These are phyloP conservation scores for Scaptomyza montana DNA, from an alignment of 1,140 invertebrate species.

Conservation along the genomic window DNA sequence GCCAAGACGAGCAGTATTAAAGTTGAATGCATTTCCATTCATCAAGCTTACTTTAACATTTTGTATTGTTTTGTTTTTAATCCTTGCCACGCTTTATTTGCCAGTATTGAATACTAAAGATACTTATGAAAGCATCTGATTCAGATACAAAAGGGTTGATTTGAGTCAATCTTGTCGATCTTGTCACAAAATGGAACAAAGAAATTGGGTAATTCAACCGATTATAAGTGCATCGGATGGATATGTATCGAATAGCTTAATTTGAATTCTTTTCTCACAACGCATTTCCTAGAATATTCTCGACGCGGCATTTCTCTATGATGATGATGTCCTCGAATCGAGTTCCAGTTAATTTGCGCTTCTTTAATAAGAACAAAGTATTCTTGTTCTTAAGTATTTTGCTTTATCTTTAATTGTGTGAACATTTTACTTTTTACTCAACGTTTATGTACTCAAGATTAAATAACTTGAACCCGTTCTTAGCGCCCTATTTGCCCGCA, in stretches of 20 bases:
- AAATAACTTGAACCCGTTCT: constrained; percentile 37
- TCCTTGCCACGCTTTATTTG: too few relatives aligned
- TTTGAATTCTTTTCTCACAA: background rate
- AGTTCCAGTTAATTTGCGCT: constrained; percentile 10
- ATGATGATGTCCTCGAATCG: background rate
- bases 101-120: too few relatives aligned
- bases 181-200: too few relatives aligned
- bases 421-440: constrained; percentile 7
- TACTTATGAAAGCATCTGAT: too few relatives aligned
- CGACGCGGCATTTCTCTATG: background rate
- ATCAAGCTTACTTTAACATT: background rate
- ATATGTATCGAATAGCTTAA: too few relatives aligned
- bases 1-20: background rate
- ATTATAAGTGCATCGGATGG: too few relatives aligned
- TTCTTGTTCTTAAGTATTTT: constrained; percentile 29
- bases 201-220: too few relatives aligned
- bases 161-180: too few relatives aligned
- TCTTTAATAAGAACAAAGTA: constrained; percentile 25
- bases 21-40: too few relatives aligned
- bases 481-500: constrained; percentile 15
- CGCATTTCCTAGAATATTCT: background rate
- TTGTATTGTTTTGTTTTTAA: background rate
- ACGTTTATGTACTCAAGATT: constrained; percentile 22
- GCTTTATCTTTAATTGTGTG: constrained; percentile 21
- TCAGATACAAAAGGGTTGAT: too few relatives aligned